Evolutionary conservation across 1,140 invertebrate species (phyloP).

Genomic region (Drosophila ironensis): DNA sequence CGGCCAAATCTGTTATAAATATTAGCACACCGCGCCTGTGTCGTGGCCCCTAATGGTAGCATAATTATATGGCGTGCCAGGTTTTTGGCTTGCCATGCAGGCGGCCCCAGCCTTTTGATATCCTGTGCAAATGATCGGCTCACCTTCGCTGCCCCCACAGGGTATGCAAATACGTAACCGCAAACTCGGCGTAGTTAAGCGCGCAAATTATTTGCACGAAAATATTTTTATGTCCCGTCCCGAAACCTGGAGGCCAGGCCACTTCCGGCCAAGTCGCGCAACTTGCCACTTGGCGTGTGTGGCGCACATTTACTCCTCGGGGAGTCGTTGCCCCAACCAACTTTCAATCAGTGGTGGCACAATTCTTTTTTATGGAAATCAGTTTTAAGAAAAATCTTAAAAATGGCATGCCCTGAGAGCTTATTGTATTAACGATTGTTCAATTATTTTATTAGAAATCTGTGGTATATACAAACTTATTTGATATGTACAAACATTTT

Average conservation of each 20-base stretch:
- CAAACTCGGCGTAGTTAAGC: slow-evolving; percentile 70
- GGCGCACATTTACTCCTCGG: slow-evolving; percentile 62
- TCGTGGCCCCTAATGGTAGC: slow-evolving; percentile 52
- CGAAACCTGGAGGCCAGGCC: slow-evolving; percentile 27
- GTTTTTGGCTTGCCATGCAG: neutral
- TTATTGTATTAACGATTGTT: too few species aligned
- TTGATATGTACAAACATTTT: too few species aligned
- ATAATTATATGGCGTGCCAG: slow-evolving; percentile 58
- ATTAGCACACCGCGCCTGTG: slow-evolving; percentile 42
- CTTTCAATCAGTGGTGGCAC: neutral
- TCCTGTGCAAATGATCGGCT: slow-evolving; percentile 30
- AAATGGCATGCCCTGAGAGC: neutral
- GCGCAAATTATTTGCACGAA: slow-evolving; percentile 79
- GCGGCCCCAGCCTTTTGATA: slow-evolving; percentile 33
- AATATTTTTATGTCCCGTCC: slow-evolving; percentile 57
- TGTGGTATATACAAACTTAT: too few species aligned
- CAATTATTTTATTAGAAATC: too few species aligned
- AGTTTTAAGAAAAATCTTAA: too few species aligned
- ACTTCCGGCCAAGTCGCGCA: slow-evolving; percentile 56
- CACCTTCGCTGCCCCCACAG: neutral
- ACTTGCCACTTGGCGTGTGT: slow-evolving; percentile 77
- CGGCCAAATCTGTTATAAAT: slow-evolving; percentile 62
- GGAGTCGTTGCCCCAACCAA: slow-evolving; percentile 33
- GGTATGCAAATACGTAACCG: slow-evolving; percentile 59
- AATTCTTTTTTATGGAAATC: neutral